A percentile compares a stretch with the other conserved stretches of the same genome.
Conservation (phyloP, 2,113 vertebrate genomes). For the Anseranas semipalmata region DNA sequence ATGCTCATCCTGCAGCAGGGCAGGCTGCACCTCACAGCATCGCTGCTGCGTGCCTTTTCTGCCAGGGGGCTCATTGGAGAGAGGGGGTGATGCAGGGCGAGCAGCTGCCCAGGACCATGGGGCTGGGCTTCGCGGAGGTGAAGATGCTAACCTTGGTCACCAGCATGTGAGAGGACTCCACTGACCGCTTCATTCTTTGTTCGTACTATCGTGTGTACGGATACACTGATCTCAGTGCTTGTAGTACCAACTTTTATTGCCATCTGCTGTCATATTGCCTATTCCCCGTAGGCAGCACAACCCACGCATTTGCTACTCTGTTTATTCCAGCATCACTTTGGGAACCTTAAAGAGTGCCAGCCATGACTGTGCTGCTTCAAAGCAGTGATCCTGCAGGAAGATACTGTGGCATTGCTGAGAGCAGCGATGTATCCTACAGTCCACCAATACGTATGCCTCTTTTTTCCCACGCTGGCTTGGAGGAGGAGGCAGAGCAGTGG, state of each 20-base stretch:
- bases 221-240: neutral
- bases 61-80: neutral
- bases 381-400: neutral
- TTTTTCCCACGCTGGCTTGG: neutral
- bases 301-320: neutral
- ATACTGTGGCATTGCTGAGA: neutral
- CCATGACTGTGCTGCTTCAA: neutral
- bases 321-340: neutral
- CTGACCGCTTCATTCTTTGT: neutral
- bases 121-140: neutral
- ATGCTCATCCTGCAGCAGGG: neutral
- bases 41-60: rapidly evolving
- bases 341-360: neutral
- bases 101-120: neutral
- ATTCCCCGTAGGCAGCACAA: neutral
- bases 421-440: neutral
- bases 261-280: neutral
- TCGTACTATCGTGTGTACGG: rapidly evolving
- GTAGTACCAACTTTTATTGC: neutral
- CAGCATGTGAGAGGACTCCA: neutral
- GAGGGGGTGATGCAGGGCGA: neutral
- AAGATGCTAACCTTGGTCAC: neutral
- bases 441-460: neutral
- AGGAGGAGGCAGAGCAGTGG: neutral
- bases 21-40: neutral